Conservation (phyloP, 2,888 invertebrate species). For the Andrena chrysosceles region DNA sequence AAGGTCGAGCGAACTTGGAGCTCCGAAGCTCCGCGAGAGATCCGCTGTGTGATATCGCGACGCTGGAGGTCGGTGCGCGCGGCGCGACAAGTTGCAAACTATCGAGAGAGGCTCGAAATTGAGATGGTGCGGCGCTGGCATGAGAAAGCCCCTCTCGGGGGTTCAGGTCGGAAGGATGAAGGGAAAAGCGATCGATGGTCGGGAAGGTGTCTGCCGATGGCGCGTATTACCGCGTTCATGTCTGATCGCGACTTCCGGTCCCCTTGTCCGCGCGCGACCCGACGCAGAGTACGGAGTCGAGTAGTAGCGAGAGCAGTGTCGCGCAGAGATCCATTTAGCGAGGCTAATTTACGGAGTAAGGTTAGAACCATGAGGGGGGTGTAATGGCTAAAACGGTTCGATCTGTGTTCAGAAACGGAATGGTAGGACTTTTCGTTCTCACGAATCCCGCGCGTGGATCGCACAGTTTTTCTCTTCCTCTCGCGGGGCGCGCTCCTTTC, state of each 20-base stretch:
- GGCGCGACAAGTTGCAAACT: conserved; percentile 14
- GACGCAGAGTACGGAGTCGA: conserved; percentile 12
- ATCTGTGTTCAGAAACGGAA: conserved; percentile 10
- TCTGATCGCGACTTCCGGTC: conserved; percentile 4
- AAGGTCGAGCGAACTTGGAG: conserved; percentile 1
- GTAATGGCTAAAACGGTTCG: conserved; percentile 4
- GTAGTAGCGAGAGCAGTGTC: conserved; percentile 57
- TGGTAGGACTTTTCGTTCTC: no score
- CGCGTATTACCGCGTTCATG: conserved; percentile 51
- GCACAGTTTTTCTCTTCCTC: conserved; percentile 38
- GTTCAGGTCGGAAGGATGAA: no score
- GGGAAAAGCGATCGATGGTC: conserved; percentile 35
- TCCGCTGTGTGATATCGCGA: background rate
- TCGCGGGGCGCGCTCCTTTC: conserved; percentile 19
- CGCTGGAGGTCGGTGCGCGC: conserved; percentile 4
- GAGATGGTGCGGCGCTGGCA: background rate
- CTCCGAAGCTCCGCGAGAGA: background rate
- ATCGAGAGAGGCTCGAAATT: conserved; percentile 1
- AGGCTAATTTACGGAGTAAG: background rate
- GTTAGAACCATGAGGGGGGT: background rate
- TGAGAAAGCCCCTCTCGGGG: no score
- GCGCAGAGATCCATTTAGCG: conserved; percentile 12
- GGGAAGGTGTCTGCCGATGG: conserved; percentile 68
- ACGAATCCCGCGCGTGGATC: background rate
- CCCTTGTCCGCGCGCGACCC: conserved; percentile 20